Percentiles rank a stretch among this genome's conserved stretches.
phyloP scores from a whole-genome alignment of 2,888 invertebrate species.

The Rhagium mordax region DNA sequence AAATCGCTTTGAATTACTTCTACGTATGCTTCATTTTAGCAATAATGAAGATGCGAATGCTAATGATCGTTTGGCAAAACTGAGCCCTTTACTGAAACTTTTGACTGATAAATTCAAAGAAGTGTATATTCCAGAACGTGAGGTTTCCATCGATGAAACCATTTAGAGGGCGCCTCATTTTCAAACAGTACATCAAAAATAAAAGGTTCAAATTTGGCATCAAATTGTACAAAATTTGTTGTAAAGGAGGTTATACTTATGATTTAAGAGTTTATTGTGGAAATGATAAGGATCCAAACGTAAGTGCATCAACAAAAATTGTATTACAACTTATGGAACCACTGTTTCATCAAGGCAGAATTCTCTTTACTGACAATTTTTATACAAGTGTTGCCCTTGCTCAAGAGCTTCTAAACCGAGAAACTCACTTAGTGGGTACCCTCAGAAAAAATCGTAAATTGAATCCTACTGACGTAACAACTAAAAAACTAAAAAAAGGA shows the following conservation, averaged over 20 bases:
- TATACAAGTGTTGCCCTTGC: slow-evolving; percentile 42
- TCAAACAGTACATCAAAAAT: slow-evolving; percentile 40
- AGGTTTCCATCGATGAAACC: too few species aligned
- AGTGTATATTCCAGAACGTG: too few species aligned
- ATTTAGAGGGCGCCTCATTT: slow-evolving; percentile 38
- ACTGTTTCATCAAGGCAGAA: slow-evolving; percentile 29
- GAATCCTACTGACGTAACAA: slow-evolving; percentile 35
- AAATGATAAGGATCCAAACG: slow-evolving; percentile 28
- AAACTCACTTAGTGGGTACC: slow-evolving; percentile 44
- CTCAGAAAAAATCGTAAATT: slow-evolving; percentile 38
- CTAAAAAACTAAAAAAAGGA: slow-evolving; percentile 21
- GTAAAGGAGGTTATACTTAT: slow-evolving; percentile 38
- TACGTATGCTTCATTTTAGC: too few species aligned
- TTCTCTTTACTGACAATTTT: slow-evolving; percentile 40
- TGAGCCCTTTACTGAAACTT: slow-evolving; percentile 25
- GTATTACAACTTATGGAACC: slow-evolving; percentile 24
- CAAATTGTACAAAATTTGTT: slow-evolving; percentile 38
- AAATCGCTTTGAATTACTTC: slow-evolving; percentile 12
- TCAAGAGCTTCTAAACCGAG: slow-evolving; percentile 32
- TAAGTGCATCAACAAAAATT: slow-evolving; percentile 31
- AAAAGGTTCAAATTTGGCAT: slow-evolving; percentile 39
- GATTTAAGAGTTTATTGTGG: slow-evolving; percentile 33
- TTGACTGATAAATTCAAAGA: slow-evolving; percentile 30
- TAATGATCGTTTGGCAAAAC: slow-evolving; percentile 29
- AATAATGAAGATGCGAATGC: slow-evolving; percentile 28